A percentile compares a stretch with the other conserved stretches of the same genome.
These are phyloP conservation scores for Exocentrus adspersus DNA, from an alignment of 2,888 invertebrate genomes.

Conservation along the genomic window DNA sequence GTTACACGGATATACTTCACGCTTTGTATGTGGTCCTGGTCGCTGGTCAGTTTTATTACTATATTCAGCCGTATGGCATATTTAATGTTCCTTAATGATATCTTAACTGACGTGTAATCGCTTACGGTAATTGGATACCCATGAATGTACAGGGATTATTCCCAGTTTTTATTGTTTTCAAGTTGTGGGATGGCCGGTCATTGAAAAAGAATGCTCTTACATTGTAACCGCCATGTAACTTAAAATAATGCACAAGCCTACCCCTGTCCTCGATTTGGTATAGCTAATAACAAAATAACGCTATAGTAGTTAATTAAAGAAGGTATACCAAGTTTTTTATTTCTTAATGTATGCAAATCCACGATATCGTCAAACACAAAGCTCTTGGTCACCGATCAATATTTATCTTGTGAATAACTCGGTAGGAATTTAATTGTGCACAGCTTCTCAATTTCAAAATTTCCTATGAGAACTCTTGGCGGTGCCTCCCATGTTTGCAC, in stretches of 20 bases:
- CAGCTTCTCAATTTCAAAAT: slow-evolving; percentile 24
- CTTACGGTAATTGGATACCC: slow-evolving; percentile 7
- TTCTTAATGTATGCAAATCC: slow-evolving; percentile 21
- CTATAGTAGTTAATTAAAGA: no score
- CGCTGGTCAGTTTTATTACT: slow-evolving; percentile 11
- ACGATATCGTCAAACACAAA: neutral
- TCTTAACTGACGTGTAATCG: slow-evolving; percentile 13
- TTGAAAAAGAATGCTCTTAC: neutral
- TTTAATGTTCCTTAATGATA: slow-evolving; percentile 16
- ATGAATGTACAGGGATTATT: slow-evolving; percentile 5
- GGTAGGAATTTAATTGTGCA: slow-evolving; percentile 21
- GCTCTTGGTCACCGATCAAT: neutral
- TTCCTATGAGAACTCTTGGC: slow-evolving; percentile 49
- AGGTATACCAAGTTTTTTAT: no score
- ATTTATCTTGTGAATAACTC: slow-evolving; percentile 2
- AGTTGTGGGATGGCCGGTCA: neutral
- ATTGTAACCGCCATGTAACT: no score
- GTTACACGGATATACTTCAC: slow-evolving; percentile 15
- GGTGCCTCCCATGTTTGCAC: slow-evolving; percentile 43
- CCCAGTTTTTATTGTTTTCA: neutral
- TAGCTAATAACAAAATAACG: no score
- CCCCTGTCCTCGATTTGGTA: no score
- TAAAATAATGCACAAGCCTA: no score
- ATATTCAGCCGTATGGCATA: slow-evolving; percentile 6
- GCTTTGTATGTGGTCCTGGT: slow-evolving; percentile 13